phyloP scores from a whole-genome alignment of 2,113 vertebrate genomes.

The Oreochromis spilurus region DNA sequence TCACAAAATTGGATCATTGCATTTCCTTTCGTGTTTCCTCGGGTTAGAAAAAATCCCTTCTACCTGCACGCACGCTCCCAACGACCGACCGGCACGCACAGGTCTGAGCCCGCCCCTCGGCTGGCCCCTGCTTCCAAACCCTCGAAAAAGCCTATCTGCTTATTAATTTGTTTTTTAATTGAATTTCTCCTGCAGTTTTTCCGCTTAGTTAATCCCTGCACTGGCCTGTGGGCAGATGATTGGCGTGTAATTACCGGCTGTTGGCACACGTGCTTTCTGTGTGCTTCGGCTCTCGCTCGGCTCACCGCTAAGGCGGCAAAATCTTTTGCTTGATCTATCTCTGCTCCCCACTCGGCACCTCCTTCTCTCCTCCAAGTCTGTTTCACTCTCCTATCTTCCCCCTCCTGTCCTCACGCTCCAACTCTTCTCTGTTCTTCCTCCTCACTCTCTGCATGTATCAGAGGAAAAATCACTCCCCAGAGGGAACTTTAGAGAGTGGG shows the following conservation, averaged over 20 bases:
- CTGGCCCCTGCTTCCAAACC: not conserved
- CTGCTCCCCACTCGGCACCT: not conserved
- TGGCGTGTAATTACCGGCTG: slow-evolving; percentile 73
- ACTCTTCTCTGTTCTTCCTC: not conserved
- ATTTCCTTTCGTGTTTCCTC: not conserved
- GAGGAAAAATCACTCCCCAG: slow-evolving; percentile 13
- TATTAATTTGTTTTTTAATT: slow-evolving; percentile 71
- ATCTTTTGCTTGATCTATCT: slow-evolving; percentile 36
- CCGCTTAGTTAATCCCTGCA: slow-evolving; percentile 65
- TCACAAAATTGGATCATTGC: not conserved
- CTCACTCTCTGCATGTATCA: slow-evolving; percentile 1
- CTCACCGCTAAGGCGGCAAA: not conserved
- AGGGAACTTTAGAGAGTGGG: slow-evolving; percentile 20
- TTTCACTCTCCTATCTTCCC: not conserved
- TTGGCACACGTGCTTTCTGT: slow-evolving; percentile 43
- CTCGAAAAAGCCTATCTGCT: slow-evolving; percentile 9
- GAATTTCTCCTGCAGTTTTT: slow-evolving; percentile 68
- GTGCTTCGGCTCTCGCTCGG: slow-evolving; percentile 14
- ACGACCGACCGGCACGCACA: not conserved
- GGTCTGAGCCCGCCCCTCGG: not conserved
- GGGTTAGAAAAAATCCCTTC: not conserved
- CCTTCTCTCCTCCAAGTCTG: not conserved
- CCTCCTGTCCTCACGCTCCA: not conserved
- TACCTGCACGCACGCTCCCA: not conserved
- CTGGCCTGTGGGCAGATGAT: slow-evolving; percentile 65